Evolutionary conservation across 2,113 vertebrate species (phyloP), one percentile per base, ranked within the genome.

Genomic region (Colistium nudipinnis): DNA sequence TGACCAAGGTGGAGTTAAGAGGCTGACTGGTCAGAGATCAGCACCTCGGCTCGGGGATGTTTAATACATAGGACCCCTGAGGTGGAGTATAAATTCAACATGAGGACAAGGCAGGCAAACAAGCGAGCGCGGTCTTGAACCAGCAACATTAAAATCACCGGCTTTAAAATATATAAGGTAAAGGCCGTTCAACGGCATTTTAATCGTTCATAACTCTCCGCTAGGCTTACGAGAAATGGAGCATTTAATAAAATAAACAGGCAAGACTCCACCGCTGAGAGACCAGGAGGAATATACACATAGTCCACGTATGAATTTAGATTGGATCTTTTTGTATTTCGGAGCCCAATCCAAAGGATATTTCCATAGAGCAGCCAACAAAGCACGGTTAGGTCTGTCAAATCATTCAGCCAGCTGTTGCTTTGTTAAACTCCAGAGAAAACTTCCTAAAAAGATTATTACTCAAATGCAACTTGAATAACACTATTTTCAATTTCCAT

Each of bases 341-440:
- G 30, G 28, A 85, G 82, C 79, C 62, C 84, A 85, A 83, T 81
- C 62, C 84, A 74, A 77, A 63, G 36, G 74, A 76, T 54, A 68
- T 76, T 78, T 80, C 61, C 67, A 45, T 24, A 13, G 35, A 41
- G 6, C 39, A 53, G 74, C 64, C 62, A 81, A 77, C 64, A 80
- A 75, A 54, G 53, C 73, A 7, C 20, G 33, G 14, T 3, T 57
- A 67, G 51, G 54, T 76, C 80, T 78, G 80, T 36, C 80, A 70
- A 85, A 80, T 76, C 72, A 78, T 64, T 84, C 71, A 78, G 74
- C 74, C 79, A 87, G 86, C 83, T 86, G 85, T 81, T 87, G 82
- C 83, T 76, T 73, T 81, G 81, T 81, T 71, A 65, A 87, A 76
- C 62, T 76, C 70, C 45, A 59, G 62, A 85, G 4, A 17, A 56